phyloP scores from a whole-genome alignment of 2,797 vertebrate species.

The Parauchenoglanis ngamensis region DNA sequence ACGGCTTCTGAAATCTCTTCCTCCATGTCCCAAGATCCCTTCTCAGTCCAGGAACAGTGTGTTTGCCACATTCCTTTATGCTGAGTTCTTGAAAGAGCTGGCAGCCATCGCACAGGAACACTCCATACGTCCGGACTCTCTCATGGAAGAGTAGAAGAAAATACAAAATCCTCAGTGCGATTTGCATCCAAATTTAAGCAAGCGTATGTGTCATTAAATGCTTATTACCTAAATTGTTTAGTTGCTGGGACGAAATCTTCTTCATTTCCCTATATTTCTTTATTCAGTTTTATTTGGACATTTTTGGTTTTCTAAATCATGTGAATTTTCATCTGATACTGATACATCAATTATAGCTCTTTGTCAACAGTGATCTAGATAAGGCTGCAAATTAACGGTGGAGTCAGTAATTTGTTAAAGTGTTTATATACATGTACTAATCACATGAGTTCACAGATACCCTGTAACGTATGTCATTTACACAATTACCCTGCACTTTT shows the following conservation, averaged over 20 bases:
- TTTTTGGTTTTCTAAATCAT: neutral
- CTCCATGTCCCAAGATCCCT: slow-evolving; percentile 74
- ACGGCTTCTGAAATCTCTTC: slow-evolving; percentile 67
- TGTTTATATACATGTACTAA: neutral
- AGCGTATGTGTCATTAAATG: neutral
- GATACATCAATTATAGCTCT: neutral
- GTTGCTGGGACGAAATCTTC: neutral
- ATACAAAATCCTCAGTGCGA: neutral
- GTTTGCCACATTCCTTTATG: slow-evolving; percentile 86
- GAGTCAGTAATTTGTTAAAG: neutral
- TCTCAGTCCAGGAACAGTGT: slow-evolving; percentile 78
- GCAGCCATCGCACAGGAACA: slow-evolving; percentile 93
- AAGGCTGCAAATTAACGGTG: neutral
- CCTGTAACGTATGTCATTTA: neutral
- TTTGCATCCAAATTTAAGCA: neutral
- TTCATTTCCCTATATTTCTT: neutral
- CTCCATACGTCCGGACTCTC: slow-evolving; percentile 78
- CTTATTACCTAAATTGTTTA: neutral
- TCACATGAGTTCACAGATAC: neutral
- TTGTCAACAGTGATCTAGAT: neutral
- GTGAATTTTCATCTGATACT: neutral
- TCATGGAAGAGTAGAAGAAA: slow-evolving; percentile 65
- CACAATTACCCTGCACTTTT: neutral
- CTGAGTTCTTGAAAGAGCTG: slow-evolving; percentile 94
- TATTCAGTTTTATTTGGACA: neutral